Evolutionary conservation across 2,113 vertebrate species (phyloP).

Genomic region (Corvus hawaiiensis): DNA sequence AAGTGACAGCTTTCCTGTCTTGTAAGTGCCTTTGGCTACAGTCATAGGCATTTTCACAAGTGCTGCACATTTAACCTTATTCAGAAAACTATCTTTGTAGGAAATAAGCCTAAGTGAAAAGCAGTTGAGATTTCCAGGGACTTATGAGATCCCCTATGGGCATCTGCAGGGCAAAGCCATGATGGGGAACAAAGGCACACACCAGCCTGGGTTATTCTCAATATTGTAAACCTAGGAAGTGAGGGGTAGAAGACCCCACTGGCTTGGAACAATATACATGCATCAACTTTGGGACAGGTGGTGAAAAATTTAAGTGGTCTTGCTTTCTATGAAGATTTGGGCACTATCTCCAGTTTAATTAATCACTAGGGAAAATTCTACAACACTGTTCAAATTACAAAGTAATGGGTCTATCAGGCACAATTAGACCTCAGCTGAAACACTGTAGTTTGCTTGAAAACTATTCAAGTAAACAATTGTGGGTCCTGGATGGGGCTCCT

Average conservation of each 20-base stretch:
- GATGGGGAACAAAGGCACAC: not conserved
- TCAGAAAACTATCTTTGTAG: slow-evolving; percentile 56
- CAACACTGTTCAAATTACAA: slow-evolving; percentile 74
- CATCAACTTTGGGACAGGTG: slow-evolving; percentile 13
- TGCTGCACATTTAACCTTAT: slow-evolving; percentile 53
- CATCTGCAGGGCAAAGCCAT: not conserved
- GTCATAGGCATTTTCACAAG: slow-evolving; percentile 36
- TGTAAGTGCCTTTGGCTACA: slow-evolving; percentile 38
- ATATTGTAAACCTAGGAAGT: slow-evolving; percentile 40
- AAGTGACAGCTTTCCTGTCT: slow-evolving; percentile 41
- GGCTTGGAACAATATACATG: not conserved
- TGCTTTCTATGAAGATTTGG: slow-evolving; percentile 55
- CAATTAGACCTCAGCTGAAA: slow-evolving; percentile 85
- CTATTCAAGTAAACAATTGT: slow-evolving; percentile 86
- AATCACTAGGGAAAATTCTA: slow-evolving; percentile 76
- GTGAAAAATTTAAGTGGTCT: slow-evolving; percentile 55
- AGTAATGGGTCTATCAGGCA: slow-evolving; percentile 85
- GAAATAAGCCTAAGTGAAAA: slow-evolving; percentile 8
- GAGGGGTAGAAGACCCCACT: not conserved
- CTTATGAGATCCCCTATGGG: not conserved
- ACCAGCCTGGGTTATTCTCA: slow-evolving; percentile 14
- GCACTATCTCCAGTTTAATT: slow-evolving; percentile 80
- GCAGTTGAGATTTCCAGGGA: slow-evolving; percentile 12
- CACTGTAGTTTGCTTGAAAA: slow-evolving; percentile 78
- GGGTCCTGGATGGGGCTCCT: slow-evolving; percentile 56